Conservation (phyloP, 1,140 invertebrate species). For the Danaus plexippus region DNA sequence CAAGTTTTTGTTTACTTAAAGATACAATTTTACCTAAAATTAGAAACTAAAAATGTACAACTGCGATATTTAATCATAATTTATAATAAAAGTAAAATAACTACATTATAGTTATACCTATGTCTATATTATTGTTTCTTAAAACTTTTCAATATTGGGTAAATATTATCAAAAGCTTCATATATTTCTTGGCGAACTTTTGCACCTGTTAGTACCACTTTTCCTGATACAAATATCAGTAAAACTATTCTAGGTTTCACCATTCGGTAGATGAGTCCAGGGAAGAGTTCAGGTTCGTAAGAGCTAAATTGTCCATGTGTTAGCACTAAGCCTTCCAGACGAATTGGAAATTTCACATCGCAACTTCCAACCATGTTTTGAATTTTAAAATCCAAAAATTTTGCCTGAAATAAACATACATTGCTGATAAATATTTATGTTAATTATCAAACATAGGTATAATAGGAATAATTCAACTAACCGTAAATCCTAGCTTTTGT, state of each 20-base stretch:
- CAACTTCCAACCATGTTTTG: constrained; percentile 99
- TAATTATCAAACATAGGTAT: constrained; percentile 5
- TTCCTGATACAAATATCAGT: constrained; percentile 99
- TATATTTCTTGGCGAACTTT: constrained; percentile 99
- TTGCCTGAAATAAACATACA: constrained; percentile 81
- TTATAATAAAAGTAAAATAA: background rate
- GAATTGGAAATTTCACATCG: constrained; percentile 99
- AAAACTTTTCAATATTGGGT: constrained; percentile 99
- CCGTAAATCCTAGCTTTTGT: constrained; percentile 97
- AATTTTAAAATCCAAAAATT: constrained; percentile 99
- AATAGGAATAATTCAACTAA: constrained; percentile 64
- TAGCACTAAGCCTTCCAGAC: constrained; percentile 95
- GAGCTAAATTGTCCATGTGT: constrained; percentile 98
- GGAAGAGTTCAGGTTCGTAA: constrained; percentile 95
- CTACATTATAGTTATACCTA: background rate
- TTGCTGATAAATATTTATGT: constrained; percentile 3
- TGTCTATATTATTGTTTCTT: constrained; percentile 83
- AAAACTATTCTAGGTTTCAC: constrained; percentile 99
- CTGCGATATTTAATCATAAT: too few relatives aligned
- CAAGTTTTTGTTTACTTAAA: background rate
- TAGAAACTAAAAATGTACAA: too few relatives aligned
- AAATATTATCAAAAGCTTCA: constrained; percentile 99
- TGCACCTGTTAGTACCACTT: constrained; percentile 98
- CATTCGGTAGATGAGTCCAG: constrained; percentile 99
- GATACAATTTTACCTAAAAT: too few relatives aligned